Percentiles rank a stretch among this genome's conserved stretches.
phyloP scores from a whole-genome alignment of 2,797 vertebrate genomes.

The Salmo trutta region DNA sequence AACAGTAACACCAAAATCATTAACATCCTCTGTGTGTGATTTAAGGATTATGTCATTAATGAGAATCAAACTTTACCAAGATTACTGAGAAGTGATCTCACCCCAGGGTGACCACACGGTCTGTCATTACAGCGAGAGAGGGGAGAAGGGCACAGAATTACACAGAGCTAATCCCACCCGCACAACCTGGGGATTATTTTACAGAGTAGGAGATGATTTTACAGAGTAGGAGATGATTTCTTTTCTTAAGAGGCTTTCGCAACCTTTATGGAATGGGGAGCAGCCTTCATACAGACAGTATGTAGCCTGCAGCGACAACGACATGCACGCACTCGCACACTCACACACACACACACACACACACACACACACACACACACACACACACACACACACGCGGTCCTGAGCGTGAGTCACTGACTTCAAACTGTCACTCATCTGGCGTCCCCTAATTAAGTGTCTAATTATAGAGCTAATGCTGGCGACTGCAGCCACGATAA shows the following conservation, averaged over 20 bases:
- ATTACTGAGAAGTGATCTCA: background rate
- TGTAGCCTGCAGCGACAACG: constrained; percentile 28
- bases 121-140: background rate
- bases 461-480: constrained; percentile 61
- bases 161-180: constrained; percentile 49
- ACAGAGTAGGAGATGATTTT: background rate
- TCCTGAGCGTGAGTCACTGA: constrained; percentile 52
- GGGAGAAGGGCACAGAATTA: constrained; percentile 21
- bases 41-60: background rate
- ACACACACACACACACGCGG: constrained; percentile 26
- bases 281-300: constrained; percentile 20
- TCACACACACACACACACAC: constrained; percentile 26
- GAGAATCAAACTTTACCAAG: background rate
- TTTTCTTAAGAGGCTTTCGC: constrained; percentile 36
- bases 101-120: background rate
- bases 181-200: constrained; percentile 28
- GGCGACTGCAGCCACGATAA: constrained; percentile 46
- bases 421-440: constrained; percentile 65
- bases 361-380: constrained; percentile 15
- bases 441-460: constrained; percentile 58
- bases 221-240: background rate
- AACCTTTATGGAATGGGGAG: constrained; percentile 25
- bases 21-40: background rate
- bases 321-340: constrained; percentile 15
- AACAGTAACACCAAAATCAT: background rate